phyloP scores from a whole-genome alignment of 2,797 vertebrate genomes.

The Acipenser ruthenus region DNA sequence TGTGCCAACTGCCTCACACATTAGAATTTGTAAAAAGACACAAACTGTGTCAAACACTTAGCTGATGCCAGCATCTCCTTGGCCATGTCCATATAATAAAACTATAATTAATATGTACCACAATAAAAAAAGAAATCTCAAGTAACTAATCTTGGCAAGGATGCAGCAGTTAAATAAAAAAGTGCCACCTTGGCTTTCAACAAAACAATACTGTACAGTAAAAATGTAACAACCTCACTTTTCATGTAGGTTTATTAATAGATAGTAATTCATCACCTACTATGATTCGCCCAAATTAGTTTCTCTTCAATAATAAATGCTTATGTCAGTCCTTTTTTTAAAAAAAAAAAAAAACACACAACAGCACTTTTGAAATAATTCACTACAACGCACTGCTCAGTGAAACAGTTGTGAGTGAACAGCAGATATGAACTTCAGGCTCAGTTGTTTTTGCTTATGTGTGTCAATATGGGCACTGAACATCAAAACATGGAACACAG shows the following conservation, averaged over 20 bases:
- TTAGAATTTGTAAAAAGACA: constrained; percentile 47
- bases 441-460: too few relatives aligned
- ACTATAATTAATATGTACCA: constrained; percentile 41
- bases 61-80: constrained; percentile 66
- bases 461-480: too few relatives aligned
- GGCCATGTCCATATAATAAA: constrained; percentile 69
- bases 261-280: constrained; percentile 19
- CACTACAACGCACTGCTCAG: too few relatives aligned
- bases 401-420: too few relatives aligned
- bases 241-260: constrained; percentile 31
- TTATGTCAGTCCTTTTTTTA: too few relatives aligned
- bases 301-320: too few relatives aligned
- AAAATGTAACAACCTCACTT: constrained; percentile 15
- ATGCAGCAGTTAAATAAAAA: constrained; percentile 31
- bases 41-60: constrained; percentile 44
- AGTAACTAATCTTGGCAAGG: constrained; percentile 54
- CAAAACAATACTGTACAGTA: constrained; percentile 31
- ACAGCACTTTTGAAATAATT: too few relatives aligned
- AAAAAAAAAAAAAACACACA: too few relatives aligned
- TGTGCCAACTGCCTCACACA: constrained; percentile 52
- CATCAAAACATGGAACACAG: too few relatives aligned
- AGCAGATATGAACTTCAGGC: too few relatives aligned
- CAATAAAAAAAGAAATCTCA: constrained; percentile 39
- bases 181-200: constrained; percentile 30
- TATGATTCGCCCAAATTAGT: too few relatives aligned